Base-by-base conservation (phyloP, 2,888 invertebrate genomes). In the Drosophila percnosoma region DNA sequence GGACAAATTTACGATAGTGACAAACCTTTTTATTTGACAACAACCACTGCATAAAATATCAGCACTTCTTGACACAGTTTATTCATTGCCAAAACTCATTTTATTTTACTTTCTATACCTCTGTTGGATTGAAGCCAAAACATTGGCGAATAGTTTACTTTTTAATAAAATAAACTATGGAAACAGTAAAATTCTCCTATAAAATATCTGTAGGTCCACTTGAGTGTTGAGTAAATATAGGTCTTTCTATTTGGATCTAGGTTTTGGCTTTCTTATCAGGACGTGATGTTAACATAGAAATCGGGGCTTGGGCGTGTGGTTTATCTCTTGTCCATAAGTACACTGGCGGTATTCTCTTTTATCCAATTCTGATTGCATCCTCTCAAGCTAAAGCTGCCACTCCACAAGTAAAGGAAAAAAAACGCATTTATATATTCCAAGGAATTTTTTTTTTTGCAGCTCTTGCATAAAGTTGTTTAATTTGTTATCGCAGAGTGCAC, bases 401-500 rank as follows among this genome's bases (percentile, higher is more conserved):
- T 54, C 34, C 27, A 34, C 59, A 64, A 58, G 58, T n/a, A 18
- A 21, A 8, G 21, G 66, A 60, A 68, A 55, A 40, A 54, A 24
- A 31, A 42, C 40, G 51, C 53, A 72, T 68, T 57, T 75, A 58
- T 68, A 57, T 59, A 11, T 34, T 40, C 34, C 3, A n/a, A 29
- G 38, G 38, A 52, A 21, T 21, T 42, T 45, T 66, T 67, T 71
- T 78, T 78, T 71, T 61, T 73, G 57, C 65, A 64, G 59, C 73
- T 63, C 70, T 71, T 73, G 86, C 84, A 86, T 79, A 83, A 88
- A 88, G 81, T 83, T 86, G 83, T 85, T 85, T 87, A 87, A 89
- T 87, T 89, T 87, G 87, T 85, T 87, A 85, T 80, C 81, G 72
- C 88, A 78, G 80, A 87, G 86, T 79, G 87, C 87, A 89, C 87